Base-by-base conservation (phyloP, 2,113 vertebrate species). In the Drymodes brunneopygia region DNA sequence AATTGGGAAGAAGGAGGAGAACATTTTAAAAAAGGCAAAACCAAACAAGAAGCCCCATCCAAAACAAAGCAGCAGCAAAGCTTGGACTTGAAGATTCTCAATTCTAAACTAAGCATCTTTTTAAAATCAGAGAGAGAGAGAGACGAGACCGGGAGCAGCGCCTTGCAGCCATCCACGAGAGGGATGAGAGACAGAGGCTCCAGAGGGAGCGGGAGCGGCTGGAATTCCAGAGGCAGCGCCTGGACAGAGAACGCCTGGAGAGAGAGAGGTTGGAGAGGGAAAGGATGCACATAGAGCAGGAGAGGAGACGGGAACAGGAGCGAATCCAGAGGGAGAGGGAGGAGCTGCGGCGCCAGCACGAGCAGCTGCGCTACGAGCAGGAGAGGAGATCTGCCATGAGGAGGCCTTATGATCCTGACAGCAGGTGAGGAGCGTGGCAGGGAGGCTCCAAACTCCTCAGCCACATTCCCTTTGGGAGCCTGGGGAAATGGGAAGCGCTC, bases 241-340 rank as follows among this genome's bases (percentile, higher is more conserved):
- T 99, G 14, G 99, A 99, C 50, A 98, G 98, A 0, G 99, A 99
- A 84, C 98, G 99, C 9, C 91, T 99, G 98, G 99, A 99, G 96
- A 98, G 99, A 0, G 99, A 99, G 94, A 98, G 99, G 56, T 51
- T 99, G 87, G 99, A 99, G 96, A 98, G 99, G 0, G 99, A 99
- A 81, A 97, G 99, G 44, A 97, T 99, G 95, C 98, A 99, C 1
- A 98, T 99, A 10, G 99, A 99, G 92, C 99, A 99, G 1, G 99
- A 99, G 54, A 97, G 99, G 53, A 96, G 99, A 6, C 97, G 98
- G 4, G 99, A 99, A 20, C 99, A 99, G 97, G 99, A 99, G 47
- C 97, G 99, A 21, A 99, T 99, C 96, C 98, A 99, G 50, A 97
- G 99, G 3, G 99, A 99, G 98, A 98, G 99, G 1, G 99, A 99